A percentile compares a stretch with the other conserved stretches of the same genome.
Conservation (phyloP, 2,797 vertebrate genomes). For the Cynopterus sphinx region DNA sequence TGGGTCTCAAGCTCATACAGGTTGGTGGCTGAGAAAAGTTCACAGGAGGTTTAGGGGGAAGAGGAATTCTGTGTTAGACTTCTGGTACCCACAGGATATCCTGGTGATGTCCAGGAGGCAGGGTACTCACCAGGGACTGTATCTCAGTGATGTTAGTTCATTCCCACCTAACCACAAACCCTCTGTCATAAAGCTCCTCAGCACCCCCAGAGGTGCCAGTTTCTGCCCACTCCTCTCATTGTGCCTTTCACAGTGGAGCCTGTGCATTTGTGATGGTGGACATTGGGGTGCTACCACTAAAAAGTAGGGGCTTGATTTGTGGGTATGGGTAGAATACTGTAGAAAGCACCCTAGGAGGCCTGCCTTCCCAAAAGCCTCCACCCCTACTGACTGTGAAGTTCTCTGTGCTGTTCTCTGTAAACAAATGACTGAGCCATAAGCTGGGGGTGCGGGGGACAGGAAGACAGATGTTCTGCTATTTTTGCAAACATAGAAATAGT, state of each 20-base stretch:
- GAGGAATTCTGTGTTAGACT: background rate
- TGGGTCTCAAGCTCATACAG: background rate
- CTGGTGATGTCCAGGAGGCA: background rate
- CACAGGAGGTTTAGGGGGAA: background rate
- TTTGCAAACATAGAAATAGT: background rate
- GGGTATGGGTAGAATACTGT: background rate
- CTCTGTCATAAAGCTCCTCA: background rate
- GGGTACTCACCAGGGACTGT: background rate
- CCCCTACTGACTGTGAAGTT: background rate
- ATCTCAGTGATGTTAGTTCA: background rate
- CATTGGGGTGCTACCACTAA: background rate
- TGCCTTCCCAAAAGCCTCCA: background rate
- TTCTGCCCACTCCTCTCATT: background rate
- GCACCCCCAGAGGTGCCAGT: background rate
- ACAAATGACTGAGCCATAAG: background rate
- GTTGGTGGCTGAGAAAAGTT: background rate
- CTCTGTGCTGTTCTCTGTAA: background rate
- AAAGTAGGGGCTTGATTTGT: background rate
- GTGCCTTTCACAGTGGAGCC: background rate
- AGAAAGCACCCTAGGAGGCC: background rate
- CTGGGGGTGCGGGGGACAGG: fast-evolving
- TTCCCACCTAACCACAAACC: background rate
- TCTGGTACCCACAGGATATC: background rate
- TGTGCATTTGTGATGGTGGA: background rate
- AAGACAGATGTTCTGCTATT: background rate